Evolutionary conservation across 2,888 invertebrate species (phyloP).

Genomic region (Drosophila fulvimacula): DNA sequence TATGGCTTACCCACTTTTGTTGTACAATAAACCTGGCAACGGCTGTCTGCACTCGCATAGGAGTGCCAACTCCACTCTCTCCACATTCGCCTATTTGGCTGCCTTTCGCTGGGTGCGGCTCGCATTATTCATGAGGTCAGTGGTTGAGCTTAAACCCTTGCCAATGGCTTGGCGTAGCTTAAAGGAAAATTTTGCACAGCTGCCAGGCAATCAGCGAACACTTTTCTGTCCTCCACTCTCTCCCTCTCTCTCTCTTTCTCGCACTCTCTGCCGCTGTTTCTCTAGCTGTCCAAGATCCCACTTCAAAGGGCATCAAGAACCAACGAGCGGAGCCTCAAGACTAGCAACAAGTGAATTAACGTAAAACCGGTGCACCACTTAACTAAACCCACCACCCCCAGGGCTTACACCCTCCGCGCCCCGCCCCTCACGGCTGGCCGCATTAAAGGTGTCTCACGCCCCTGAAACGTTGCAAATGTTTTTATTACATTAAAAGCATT

Average conservation of each 20-base stretch:
- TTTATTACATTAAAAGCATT: slow-evolving; percentile 81
- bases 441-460: slow-evolving; percentile 54
- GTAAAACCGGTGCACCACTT: slow-evolving; percentile 30
- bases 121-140: slow-evolving; percentile 71
- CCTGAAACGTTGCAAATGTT: slow-evolving; percentile 74
- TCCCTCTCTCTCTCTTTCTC: too few species aligned
- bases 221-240: neutral
- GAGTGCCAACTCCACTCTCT: slow-evolving; percentile 40
- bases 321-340: slow-evolving; percentile 25
- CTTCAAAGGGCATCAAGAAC: slow-evolving; percentile 50
- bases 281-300: slow-evolving; percentile 19
- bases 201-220: slow-evolving; percentile 40
- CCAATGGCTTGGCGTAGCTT: slow-evolving; percentile 13
- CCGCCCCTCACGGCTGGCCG: neutral
- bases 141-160: slow-evolving; percentile 39
- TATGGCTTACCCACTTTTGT: slow-evolving; percentile 75
- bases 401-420: neutral
- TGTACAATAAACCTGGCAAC: slow-evolving; percentile 64
- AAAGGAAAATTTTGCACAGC: slow-evolving; percentile 42
- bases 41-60: slow-evolving; percentile 65
- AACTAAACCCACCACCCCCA: slow-evolving; percentile 13
- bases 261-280: too few species aligned
- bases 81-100: slow-evolving; percentile 15
- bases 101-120: slow-evolving; percentile 40
- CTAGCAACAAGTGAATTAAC: slow-evolving; percentile 68